Percentiles rank a stretch among this genome's conserved stretches.
Evolutionary conservation across 2,888 invertebrate species (phyloP).

Genomic region (Podabrus alpinus): DNA sequence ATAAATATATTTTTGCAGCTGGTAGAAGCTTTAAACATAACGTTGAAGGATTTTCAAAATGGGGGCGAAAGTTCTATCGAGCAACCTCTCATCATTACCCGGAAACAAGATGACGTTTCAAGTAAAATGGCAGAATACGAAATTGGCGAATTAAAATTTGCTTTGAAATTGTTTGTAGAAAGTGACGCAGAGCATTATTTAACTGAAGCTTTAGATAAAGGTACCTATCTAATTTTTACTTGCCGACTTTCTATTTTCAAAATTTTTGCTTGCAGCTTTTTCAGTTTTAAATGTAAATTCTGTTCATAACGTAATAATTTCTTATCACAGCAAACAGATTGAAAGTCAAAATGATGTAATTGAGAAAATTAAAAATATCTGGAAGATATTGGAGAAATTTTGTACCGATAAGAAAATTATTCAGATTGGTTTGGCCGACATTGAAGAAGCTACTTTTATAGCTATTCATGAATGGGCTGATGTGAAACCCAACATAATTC

Average conservation of each 20-base stretch:
- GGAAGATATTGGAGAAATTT: slow-evolving; percentile 77
- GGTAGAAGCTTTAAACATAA: slow-evolving; percentile 66
- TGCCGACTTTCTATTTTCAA: neutral
- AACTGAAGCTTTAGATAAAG: slow-evolving; percentile 73
- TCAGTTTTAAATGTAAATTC: slow-evolving; percentile 69
- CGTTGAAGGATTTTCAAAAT: slow-evolving; percentile 56
- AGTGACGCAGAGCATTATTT: slow-evolving; percentile 68
- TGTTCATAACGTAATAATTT: slow-evolving; percentile 82
- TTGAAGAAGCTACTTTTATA: slow-evolving; percentile 81
- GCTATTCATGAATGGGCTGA: slow-evolving; percentile 76
- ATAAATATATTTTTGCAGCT: slow-evolving; percentile 55
- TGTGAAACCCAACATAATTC: slow-evolving; percentile 85
- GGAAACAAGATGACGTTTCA: slow-evolving; percentile 66
- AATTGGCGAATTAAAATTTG: slow-evolving; percentile 78
- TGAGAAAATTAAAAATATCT: slow-evolving; percentile 72
- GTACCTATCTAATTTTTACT: slow-evolving; percentile 54
- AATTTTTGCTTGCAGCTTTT: slow-evolving; percentile 62
- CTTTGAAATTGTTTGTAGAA: slow-evolving; percentile 85
- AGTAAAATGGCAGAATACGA: slow-evolving; percentile 71
- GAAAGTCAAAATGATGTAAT: slow-evolving; percentile 53
- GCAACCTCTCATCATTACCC: slow-evolving; percentile 60
- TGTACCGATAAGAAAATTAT: slow-evolving; percentile 66
- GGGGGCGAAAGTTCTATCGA: slow-evolving; percentile 45
- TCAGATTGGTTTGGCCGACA: slow-evolving; percentile 85
- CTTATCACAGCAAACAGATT: slow-evolving; percentile 65